A percentile compares a stretch with the other conserved stretches of the same genome.
These are phyloP conservation scores for Peucedramus taeniatus DNA, from an alignment of 2,113 vertebrate species.

Conservation along the genomic window DNA sequence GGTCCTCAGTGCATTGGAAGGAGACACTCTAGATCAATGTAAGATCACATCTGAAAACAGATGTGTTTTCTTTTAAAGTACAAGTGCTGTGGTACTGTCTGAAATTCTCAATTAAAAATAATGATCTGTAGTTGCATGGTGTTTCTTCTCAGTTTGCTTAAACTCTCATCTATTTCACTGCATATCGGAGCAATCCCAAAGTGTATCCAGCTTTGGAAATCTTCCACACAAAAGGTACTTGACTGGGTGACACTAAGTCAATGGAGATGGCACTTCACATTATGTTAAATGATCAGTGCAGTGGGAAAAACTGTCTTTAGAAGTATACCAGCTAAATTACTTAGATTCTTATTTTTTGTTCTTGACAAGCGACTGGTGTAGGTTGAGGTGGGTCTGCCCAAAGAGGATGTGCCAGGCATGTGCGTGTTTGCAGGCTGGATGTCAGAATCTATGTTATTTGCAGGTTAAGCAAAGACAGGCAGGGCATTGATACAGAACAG, in stretches of 20 bases:
- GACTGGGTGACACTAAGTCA: background rate
- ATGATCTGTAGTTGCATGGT: background rate
- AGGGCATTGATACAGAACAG: background rate
- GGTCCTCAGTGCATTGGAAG: background rate
- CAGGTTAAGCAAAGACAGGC: background rate
- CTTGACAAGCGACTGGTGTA: background rate
- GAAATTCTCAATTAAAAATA: background rate
- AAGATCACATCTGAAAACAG: background rate
- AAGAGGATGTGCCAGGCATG: background rate
- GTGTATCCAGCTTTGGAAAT: background rate
- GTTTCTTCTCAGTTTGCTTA: background rate
- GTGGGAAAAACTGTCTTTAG: background rate
- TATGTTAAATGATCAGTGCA: background rate
- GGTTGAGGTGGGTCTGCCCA: background rate
- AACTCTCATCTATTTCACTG: background rate
- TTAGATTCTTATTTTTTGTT: background rate
- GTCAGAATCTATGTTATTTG: background rate
- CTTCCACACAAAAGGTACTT: background rate
- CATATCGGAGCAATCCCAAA: background rate
- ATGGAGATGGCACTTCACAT: background rate
- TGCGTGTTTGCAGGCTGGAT: background rate
- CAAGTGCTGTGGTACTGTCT: rapidly evolving
- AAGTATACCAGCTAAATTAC: background rate
- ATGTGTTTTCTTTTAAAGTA: background rate
- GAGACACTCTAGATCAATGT: background rate